Evolutionary conservation across 2,888 invertebrate species (phyloP).

Genomic region (Mesodorylaimus sp.): DNA sequence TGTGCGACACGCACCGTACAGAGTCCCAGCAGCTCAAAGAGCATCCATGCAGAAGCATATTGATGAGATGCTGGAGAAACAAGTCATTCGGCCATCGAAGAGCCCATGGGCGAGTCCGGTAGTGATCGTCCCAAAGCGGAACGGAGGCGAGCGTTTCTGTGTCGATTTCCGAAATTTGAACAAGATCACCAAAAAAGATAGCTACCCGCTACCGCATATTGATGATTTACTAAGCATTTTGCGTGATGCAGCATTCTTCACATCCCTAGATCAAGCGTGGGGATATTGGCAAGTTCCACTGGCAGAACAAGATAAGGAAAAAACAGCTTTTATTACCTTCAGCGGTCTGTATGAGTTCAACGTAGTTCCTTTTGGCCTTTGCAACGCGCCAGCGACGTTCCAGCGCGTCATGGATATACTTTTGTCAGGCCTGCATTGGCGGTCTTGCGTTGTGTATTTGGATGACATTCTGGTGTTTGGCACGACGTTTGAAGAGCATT

Average conservation of each 20-base stretch:
- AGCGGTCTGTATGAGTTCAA: conserved; percentile 18
- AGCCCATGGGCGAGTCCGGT: conserved; percentile 27
- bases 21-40: background rate
- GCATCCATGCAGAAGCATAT: background rate
- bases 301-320: conserved; percentile 12
- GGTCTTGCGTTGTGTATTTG: conserved; percentile 15
- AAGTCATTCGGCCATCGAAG: conserved; percentile 15
- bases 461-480: conserved; percentile 18
- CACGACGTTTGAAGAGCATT: conserved; percentile 14
- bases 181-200: conserved; percentile 12
- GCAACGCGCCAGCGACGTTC: conserved; percentile 16
- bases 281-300: conserved; percentile 15
- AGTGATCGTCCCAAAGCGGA: conserved; percentile 26
- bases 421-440: conserved; percentile 13
- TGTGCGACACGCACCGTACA: background rate
- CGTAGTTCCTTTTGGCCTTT: conserved; percentile 18
- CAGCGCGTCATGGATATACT: conserved; percentile 16
- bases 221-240: conserved; percentile 12
- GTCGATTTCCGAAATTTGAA: conserved; percentile 16
- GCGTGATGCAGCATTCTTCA: conserved; percentile 7
- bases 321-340: conserved; percentile 16
- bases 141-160: conserved; percentile 15
- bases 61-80: background rate
- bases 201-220: conserved; percentile 12
- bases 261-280: conserved; percentile 12